phyloP scores from a whole-genome alignment of 2,888 invertebrate genomes.

The Neocrepidodera transversa region DNA sequence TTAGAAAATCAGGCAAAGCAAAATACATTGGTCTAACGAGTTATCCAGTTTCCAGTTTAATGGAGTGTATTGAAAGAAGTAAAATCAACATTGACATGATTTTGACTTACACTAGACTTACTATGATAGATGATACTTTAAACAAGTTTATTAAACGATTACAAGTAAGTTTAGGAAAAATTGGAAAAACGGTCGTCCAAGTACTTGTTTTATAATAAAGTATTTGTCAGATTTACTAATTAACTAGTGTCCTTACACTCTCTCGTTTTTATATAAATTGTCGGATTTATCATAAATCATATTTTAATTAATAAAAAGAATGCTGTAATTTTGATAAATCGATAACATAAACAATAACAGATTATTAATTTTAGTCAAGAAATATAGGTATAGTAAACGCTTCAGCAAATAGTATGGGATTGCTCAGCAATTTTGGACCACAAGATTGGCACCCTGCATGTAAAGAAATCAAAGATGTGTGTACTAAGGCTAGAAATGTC shows the following conservation, averaged over 20 bases:
- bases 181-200: background rate
- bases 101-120: slow-evolving; percentile 81
- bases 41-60: slow-evolving; percentile 80
- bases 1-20: slow-evolving; percentile 76
- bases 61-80: slow-evolving; percentile 74
- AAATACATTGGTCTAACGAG: slow-evolving; percentile 86
- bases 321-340: no score
- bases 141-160: slow-evolving; percentile 77
- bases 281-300: no score
- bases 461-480: slow-evolving; percentile 67
- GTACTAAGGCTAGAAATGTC: slow-evolving; percentile 68
- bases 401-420: slow-evolving; percentile 81
- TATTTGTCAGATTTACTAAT: no score
- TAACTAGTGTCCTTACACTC: no score
- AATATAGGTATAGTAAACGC: slow-evolving; percentile 86
- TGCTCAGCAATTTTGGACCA: slow-evolving; percentile 78
- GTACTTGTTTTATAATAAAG: background rate
- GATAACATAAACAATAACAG: no score
- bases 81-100: slow-evolving; percentile 69
- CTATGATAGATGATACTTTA: slow-evolving; percentile 80
- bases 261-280: no score
- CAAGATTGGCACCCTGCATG: slow-evolving; percentile 83
- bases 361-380: slow-evolving; percentile 68
- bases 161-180: slow-evolving; percentile 70
- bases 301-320: no score